Base-by-base conservation (phyloP, 2,113 vertebrate species). In the Stegastes partitus region DNA sequence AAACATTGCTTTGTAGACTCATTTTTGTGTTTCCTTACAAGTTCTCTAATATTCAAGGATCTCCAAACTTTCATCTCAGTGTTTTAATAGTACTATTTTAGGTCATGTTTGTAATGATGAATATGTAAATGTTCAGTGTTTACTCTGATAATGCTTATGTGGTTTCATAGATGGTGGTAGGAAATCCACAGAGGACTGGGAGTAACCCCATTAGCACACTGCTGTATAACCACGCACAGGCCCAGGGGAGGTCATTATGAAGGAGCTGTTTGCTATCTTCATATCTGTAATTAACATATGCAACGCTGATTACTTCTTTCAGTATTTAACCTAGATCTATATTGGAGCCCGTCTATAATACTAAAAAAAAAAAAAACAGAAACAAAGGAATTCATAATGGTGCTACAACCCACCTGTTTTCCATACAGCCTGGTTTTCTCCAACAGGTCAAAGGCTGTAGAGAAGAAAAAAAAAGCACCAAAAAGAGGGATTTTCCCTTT, bases 161-260 rank as follows among this genome's bases (percentile, higher is more conserved):
- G 85, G 55, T 87, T 83, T 85, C 63, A 65, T 89, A 68, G 73
- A 77, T 68, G 73, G 63, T 78, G 68, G 62, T 69, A 25, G 59
- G 70, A 72, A 87, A 77, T 82, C 83, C 88, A 76, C 82, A 28
- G 88, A 85, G 91, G 79, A 71, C 59, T 80, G 50, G 71, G 85
- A 89, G 73, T 81, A 91, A 85, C 88, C 89, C 91, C 82, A 88
- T 93, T 91, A 91, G 81, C 68, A 72, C 86, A 51, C 67, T 72
- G 77, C 88, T 73, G 83, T 78, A 91, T 76, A 87, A 92, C 79
- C 83, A 73, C 57, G 70, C 75, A 26, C 54, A 66, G 80, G 54
- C 92, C 84, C 92, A 85, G 31, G 90, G 92, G 92, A 92, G 81
- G 88, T 92, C 88, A 93, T 93, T 93, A 93, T 82, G 74, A 85